Percentiles rank a stretch among this genome's conserved stretches.
These are phyloP conservation scores for Diachrysia chrysitis DNA, from an alignment of 2,888 invertebrate genomes.

Conservation along the genomic window DNA sequence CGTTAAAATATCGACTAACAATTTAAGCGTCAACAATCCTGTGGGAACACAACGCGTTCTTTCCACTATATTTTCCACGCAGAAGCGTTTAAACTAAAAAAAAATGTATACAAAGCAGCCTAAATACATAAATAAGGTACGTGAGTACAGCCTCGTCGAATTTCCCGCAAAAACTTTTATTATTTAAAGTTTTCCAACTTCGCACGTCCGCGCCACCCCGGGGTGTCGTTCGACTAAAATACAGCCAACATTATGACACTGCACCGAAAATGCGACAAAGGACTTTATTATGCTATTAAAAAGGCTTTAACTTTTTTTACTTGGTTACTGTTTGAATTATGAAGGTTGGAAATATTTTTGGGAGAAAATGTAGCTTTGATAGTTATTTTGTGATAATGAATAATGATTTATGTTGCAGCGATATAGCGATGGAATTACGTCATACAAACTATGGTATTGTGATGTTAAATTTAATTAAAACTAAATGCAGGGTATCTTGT, in stretches of 20 bases:
- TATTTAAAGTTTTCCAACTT: constrained; percentile 31
- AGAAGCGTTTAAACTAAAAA: neutral
- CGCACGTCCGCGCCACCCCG: constrained; percentile 26
- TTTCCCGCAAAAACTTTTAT: constrained; percentile 31
- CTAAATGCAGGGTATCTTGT: too few relatives aligned
- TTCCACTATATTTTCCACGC: too few relatives aligned
- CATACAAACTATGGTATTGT: too few relatives aligned
- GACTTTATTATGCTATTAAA: constrained; percentile 45
- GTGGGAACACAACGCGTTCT: too few relatives aligned
- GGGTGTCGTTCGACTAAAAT: constrained; percentile 34
- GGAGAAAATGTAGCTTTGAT: neutral
- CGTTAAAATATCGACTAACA: too few relatives aligned
- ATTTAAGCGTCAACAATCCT: too few relatives aligned
- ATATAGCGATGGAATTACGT: neutral
- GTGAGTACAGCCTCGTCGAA: constrained; percentile 17
- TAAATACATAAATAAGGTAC: constrained; percentile 2
- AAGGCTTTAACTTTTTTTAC: constrained; percentile 19
- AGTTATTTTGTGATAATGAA: neutral
- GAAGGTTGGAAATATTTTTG: constrained; percentile 11
- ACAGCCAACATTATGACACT: constrained; percentile 31
- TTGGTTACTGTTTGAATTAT: constrained; percentile 29
- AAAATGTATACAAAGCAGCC: neutral
- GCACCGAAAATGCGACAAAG: constrained; percentile 39
- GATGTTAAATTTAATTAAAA: too few relatives aligned
- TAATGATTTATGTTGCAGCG: neutral